These are phyloP conservation scores for Megaceryle maxima DNA, from an alignment of 2,113 vertebrate genomes.

Conservation along the genomic window DNA sequence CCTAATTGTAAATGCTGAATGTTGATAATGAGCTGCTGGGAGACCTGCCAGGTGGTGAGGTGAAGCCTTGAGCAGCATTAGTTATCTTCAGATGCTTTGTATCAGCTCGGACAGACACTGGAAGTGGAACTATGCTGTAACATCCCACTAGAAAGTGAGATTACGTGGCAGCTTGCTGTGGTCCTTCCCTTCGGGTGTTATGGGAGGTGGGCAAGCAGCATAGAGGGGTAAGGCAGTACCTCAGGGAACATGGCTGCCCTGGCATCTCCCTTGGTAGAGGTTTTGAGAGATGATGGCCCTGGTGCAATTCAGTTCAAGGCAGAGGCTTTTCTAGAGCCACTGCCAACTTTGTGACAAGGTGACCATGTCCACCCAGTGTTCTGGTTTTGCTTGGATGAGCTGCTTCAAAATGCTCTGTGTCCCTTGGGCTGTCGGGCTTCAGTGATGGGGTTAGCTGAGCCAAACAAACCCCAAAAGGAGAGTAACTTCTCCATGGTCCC, in stretches of 20 bases:
- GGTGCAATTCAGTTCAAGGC: not conserved
- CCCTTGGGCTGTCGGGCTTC: not conserved
- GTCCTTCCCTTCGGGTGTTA: not conserved
- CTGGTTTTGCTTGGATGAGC: not conserved
- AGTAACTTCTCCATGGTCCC: rapidly evolving
- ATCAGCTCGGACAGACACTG: rapidly evolving
- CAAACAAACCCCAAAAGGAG: not conserved
- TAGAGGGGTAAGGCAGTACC: not conserved
- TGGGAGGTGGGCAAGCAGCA: rapidly evolving
- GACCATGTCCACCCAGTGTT: rapidly evolving
- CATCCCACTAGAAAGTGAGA: rapidly evolving
- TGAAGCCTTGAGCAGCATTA: not conserved
- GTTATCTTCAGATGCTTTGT: not conserved
- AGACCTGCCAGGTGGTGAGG: not conserved
- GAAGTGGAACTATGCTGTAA: not conserved
- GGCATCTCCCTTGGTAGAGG: not conserved
- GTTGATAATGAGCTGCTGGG: not conserved
- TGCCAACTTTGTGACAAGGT: not conserved
- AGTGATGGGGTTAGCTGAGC: rapidly evolving
- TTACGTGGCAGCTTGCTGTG: not conserved
- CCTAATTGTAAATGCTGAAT: not conserved
- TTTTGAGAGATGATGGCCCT: not conserved
- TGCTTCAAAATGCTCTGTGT: not conserved
- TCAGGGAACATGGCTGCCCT: not conserved
- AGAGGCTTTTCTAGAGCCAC: not conserved